A percentile compares a stretch with the other conserved stretches of the same genome.
Evolutionary conservation across 2,113 vertebrate genomes (phyloP).

Genomic region (Nannospalax galili): DNA sequence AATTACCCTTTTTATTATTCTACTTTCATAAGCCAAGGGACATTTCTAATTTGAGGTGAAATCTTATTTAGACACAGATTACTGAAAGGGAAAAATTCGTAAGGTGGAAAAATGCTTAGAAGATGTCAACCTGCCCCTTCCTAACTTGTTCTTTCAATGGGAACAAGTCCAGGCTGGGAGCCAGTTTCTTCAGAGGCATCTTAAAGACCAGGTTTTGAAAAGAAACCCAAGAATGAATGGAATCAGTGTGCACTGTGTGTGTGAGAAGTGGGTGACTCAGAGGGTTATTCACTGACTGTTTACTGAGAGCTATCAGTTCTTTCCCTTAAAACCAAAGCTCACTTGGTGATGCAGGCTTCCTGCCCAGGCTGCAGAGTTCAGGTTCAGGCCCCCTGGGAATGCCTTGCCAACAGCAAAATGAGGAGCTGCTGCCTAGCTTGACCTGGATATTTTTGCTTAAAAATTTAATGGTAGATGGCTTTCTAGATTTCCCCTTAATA

Average conservation of each 20-base stretch:
- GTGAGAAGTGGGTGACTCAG: background rate
- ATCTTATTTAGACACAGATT: conserved; percentile 7
- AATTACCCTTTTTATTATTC: conserved; percentile 1
- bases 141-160: background rate
- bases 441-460: conserved; percentile 13
- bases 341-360: background rate
- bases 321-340: background rate
- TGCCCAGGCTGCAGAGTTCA: background rate
- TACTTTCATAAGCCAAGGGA: conserved; percentile 22
- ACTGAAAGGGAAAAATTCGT: background rate
- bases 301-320: conserved; percentile 14
- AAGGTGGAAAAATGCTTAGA: conserved; percentile 29
- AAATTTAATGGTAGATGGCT: background rate
- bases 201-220: conserved; percentile 37
- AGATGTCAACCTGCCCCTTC: background rate
- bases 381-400: background rate
- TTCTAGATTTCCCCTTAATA: conserved; percentile 31
- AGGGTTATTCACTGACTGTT: background rate
- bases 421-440: background rate
- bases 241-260: conserved; percentile 60
- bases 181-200: conserved; percentile 54
- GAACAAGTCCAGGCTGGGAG: background rate
- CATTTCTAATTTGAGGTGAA: conserved; percentile 40
- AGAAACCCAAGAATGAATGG: background rate
- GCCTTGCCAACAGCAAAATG: background rate